Evolutionary conservation across 1,140 invertebrate species (phyloP).

Genomic region (Rhysida immarginata): DNA sequence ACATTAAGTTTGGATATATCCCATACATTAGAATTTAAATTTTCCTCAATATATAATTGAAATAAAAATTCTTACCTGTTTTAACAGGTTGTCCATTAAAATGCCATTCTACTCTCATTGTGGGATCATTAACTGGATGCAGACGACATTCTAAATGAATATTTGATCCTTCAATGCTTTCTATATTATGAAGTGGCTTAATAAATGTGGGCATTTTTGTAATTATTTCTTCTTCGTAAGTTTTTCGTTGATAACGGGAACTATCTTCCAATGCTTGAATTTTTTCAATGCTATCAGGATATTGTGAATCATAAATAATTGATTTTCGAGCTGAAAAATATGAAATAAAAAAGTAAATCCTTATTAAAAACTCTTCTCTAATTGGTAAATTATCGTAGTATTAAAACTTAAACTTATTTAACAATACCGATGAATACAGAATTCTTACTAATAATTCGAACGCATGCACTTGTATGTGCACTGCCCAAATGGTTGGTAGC

Average conservation of each 20-base stretch:
- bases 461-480: conserved; percentile 76
- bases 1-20: too few relatives aligned
- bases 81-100: conserved; percentile 77
- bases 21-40: too few relatives aligned
- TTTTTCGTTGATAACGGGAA: conserved; percentile 49
- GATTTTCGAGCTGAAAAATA: conserved; percentile 24
- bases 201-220: conserved; percentile 74
- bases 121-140: conserved; percentile 83
- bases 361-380: too few relatives aligned
- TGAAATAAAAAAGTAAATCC: conserved; percentile 15
- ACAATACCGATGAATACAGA: not conserved
- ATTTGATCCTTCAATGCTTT: conserved; percentile 77
- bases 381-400: too few relatives aligned
- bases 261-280: conserved; percentile 85
- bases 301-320: conserved; percentile 82
- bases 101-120: conserved; percentile 94
- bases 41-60: too few relatives aligned
- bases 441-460: conserved; percentile 40
- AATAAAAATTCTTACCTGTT: conserved; percentile 31
- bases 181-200: conserved; percentile 71
- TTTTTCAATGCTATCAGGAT: conserved; percentile 85
- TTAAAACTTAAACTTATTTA: too few relatives aligned
- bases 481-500: conserved; percentile 85
- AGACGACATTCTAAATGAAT: conserved; percentile 84
- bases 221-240: conserved; percentile 57